These are phyloP conservation scores for Thunnus albacares DNA, from an alignment of 2,797 vertebrate species.

Conservation along the genomic window DNA sequence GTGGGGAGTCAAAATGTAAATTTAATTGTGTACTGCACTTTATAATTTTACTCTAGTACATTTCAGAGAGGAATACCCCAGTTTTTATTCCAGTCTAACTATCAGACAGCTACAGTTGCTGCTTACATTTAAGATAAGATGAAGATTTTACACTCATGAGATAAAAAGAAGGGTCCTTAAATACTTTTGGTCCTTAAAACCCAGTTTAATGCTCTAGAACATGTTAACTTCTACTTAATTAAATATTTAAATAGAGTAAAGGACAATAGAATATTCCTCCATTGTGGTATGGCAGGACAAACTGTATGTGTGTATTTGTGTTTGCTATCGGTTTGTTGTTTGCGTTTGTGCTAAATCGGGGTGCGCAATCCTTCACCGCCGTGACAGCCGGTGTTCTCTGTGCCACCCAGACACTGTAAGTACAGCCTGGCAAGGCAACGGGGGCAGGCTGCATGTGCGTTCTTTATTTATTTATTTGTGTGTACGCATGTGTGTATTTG, in stretches of 20 bases:
- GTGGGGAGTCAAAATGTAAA: neutral
- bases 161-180: neutral
- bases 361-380: slow-evolving; percentile 74
- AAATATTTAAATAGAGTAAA: neutral
- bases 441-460: slow-evolving; percentile 68
- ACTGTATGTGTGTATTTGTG: slow-evolving; percentile 25
- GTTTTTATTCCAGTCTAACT: neutral
- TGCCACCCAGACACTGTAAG: slow-evolving; percentile 85
- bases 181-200: neutral
- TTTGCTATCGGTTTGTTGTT: slow-evolving; percentile 72
- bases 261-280: neutral
- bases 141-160: slow-evolving; percentile 7
- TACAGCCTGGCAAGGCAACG: slow-evolving; percentile 70
- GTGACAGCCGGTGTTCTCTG: slow-evolving; percentile 70
- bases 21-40: neutral
- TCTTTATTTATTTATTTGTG: slow-evolving; percentile 65
- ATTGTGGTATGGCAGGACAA: neutral
- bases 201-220: neutral
- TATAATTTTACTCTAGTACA: neutral
- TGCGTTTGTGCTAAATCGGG: slow-evolving; percentile 81
- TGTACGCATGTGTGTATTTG: slow-evolving; percentile 50
- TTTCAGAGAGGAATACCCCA: neutral
- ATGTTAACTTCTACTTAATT: neutral
- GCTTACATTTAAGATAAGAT: neutral
- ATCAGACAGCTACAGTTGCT: slow-evolving; percentile 6